phyloP scores from a whole-genome alignment of 2,113 vertebrate species.

The Oryzias curvinotus region DNA sequence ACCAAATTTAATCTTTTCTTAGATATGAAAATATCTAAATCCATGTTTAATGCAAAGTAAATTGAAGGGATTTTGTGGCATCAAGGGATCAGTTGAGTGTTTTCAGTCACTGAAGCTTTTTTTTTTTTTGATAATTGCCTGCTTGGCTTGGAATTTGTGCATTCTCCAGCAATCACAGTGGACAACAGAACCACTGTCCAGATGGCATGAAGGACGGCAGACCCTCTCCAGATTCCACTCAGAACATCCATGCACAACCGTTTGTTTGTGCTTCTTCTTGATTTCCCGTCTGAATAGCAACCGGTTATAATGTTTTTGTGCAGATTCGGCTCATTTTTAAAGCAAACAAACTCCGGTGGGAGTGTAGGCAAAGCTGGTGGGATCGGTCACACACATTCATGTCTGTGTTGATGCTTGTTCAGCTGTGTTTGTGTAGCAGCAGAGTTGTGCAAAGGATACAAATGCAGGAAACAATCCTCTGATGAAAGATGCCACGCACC shows the following conservation, averaged over 20 bases:
- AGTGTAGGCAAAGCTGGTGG: too few relatives aligned
- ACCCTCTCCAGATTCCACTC: conserved; percentile 53
- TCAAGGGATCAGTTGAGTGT: too few relatives aligned
- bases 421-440: conserved; percentile 31
- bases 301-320: neutral
- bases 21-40: too few relatives aligned
- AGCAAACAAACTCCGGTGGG: too few relatives aligned
- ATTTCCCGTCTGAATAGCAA: conserved; percentile 19
- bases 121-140: conserved; percentile 26
- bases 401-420: conserved; percentile 21
- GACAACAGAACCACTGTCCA: conserved; percentile 50
- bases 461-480: conserved; percentile 11
- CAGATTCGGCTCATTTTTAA: conserved; percentile 1
- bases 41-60: too few relatives aligned
- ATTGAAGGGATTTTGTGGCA: too few relatives aligned
- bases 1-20: too few relatives aligned
- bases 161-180: conserved; percentile 4
- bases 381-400: too few relatives aligned
- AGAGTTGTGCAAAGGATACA: conserved; percentile 23
- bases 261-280: conserved; percentile 36
- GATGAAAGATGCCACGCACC: conserved; percentile 6
- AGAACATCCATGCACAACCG: conserved; percentile 38
- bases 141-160: conserved; percentile 25
- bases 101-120: neutral
- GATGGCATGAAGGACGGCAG: conserved; percentile 28